Evolutionary conservation across 2,797 vertebrate species (phyloP).

Genomic region (Balearica regulorum): DNA sequence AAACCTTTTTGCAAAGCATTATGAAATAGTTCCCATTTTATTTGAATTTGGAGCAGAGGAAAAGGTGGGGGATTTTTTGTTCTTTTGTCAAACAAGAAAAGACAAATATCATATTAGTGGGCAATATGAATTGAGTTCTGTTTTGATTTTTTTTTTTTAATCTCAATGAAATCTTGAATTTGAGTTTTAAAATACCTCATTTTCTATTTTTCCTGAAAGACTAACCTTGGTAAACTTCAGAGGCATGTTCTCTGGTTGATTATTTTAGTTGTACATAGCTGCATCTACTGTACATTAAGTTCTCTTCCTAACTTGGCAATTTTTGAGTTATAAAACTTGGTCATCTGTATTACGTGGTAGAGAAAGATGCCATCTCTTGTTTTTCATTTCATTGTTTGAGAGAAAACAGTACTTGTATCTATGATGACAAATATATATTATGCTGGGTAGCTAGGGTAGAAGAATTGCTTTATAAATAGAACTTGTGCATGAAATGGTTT

Average conservation of each 20-base stretch:
- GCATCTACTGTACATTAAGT: neutral
- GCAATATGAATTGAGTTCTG: neutral
- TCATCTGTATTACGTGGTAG: constrained; percentile 4
- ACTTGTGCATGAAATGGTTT: constrained; percentile 18
- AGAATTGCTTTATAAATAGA: constrained; percentile 64
- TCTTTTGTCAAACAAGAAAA: neutral
- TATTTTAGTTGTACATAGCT: neutral
- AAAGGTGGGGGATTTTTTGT: neutral
- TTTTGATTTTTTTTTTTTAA: neutral
- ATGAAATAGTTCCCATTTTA: neutral
- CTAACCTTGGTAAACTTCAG: neutral
- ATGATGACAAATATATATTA: constrained; percentile 46
- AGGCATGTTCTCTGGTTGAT: neutral
- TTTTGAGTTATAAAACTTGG: neutral
- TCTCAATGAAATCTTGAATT: neutral
- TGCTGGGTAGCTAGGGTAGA: constrained; percentile 36
- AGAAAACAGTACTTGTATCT: constrained; percentile 63
- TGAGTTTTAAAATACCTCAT: neutral
- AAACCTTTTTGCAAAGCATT: neutral
- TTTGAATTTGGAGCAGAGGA: neutral
- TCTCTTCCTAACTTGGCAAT: constrained; percentile 58
- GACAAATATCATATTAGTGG: neutral
- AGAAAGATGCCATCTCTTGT: constrained; percentile 54
- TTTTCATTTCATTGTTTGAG: constrained; percentile 53
- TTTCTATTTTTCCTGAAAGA: neutral